Evolutionary conservation across 2,113 vertebrate genomes (phyloP).

Genomic region (Corapipo altera): DNA sequence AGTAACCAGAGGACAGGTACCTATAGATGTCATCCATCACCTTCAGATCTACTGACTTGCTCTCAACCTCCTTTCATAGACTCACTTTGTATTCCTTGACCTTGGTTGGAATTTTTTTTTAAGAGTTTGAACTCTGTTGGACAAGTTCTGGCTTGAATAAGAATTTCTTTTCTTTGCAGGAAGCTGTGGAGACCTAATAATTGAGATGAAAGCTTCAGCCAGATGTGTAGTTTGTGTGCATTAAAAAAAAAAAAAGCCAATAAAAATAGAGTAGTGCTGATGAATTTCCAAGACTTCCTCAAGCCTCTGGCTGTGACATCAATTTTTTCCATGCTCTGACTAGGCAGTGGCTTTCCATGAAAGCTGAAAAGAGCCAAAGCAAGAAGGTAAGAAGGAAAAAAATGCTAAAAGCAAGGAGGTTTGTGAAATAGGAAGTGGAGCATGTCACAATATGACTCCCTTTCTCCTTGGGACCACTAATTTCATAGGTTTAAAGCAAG

Average conservation of each 20-base stretch:
- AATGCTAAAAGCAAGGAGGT: neutral
- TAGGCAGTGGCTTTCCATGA: neutral
- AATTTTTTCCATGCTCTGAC: neutral
- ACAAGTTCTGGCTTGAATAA: conserved; percentile 15
- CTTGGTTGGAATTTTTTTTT: conserved; percentile 19
- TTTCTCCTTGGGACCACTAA: neutral
- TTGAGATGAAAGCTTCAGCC: neutral
- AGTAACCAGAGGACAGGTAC: conserved; percentile 60
- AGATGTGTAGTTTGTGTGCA: neutral
- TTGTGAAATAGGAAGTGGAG: neutral
- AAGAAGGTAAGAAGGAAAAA: neutral
- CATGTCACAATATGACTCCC: neutral
- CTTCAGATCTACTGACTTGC: conserved; percentile 63
- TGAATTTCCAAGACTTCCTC: neutral
- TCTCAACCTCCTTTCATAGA: conserved; percentile 41
- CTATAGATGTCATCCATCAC: conserved; percentile 67
- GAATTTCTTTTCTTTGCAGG: neutral
- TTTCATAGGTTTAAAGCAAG: neutral
- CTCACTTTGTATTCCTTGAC: conserved; percentile 43
- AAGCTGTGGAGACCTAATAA: neutral
- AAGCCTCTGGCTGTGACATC: neutral
- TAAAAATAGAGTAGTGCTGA: neutral
- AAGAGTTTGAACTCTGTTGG: conserved; percentile 6
- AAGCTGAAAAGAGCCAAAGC: neutral
- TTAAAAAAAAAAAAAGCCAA: neutral